Evolutionary conservation across 2,113 vertebrate genomes (phyloP), one percentile per base, ranked within the genome.

Genomic region (Oceanites oceanicus): DNA sequence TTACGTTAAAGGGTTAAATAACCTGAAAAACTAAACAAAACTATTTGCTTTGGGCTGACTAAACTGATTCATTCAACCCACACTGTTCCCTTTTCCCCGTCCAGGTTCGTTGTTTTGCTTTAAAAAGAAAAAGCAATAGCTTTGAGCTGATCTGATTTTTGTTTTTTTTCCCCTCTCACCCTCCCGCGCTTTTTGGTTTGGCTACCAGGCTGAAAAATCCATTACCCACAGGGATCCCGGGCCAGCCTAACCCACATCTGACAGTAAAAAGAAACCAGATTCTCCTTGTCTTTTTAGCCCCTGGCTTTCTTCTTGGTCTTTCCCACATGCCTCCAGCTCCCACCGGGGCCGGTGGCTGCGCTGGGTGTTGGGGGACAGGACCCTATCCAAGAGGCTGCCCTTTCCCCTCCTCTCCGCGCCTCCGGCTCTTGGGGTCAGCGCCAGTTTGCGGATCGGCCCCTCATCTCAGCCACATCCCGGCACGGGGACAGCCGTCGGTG

Each of bases 241-340:
- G 91, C 95, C 94, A 95, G 80, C 77, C 89, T 91, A 92, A 91
- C 73, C 92, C 96, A 96, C 91, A 94, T 85, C 89, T 95, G 94
- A 94, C 95, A 97, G 66, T 91, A 96, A 95, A 96, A 96, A 91
- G 36, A 97, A 92, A 94, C 91, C 94, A 97, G 96, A 95, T 93
- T 87, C 89, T 94, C 89, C 70, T 63, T 29, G 80, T 58, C 92
- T 62, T 82, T 86, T 75, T 50, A 94, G 91, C 76, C 66, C 53
- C 74, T 82, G 91, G 88, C 89, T 94, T 91, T 93, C 88, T 94
- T 89, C 80, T 92, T 70, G 86, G 95, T 65, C 84, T 96, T 96
- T 94, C 92, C 88, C 95, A 95, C 80, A 87, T 1, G 2, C 18
- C 58, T 81, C 49, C 45, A 53, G 25, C 58, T 94, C 97, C 86